These are phyloP conservation scores for Tiaroga cobitis DNA, from an alignment of 2,797 vertebrate species.

Conservation along the genomic window DNA sequence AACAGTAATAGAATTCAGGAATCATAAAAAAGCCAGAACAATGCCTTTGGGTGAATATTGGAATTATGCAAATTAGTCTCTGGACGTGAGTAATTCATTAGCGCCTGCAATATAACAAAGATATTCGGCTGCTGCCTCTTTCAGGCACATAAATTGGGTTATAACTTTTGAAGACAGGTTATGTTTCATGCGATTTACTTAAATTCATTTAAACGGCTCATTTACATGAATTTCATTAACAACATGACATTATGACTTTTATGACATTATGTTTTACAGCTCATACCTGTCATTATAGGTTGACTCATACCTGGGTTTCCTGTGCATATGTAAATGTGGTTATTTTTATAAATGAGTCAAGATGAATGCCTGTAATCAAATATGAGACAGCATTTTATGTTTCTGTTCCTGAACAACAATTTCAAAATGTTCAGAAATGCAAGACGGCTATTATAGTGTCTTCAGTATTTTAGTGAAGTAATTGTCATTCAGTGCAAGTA, in stretches of 20 bases:
- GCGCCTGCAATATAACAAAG: slow-evolving; percentile 35
- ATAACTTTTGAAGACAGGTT: slow-evolving; percentile 25
- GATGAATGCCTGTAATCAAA: not conserved
- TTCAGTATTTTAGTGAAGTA: not conserved
- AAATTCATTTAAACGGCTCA: no score
- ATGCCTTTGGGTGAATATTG: slow-evolving; percentile 58
- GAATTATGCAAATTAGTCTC: slow-evolving; percentile 61
- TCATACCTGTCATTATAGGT: not conserved
- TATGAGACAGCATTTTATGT: not conserved
- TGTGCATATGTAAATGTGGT: not conserved
- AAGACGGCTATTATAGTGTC: not conserved
- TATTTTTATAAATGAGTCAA: slow-evolving; percentile 6
- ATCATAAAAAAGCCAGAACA: slow-evolving; percentile 54
- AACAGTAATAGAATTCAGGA: slow-evolving; percentile 66
- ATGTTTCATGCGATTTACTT: slow-evolving; percentile 15
- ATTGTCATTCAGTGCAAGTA: slow-evolving; percentile 16
- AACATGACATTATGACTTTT: not conserved
- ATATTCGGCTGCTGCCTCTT: slow-evolving; percentile 28
- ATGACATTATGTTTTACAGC: slow-evolving; percentile 28
- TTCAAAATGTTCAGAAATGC: not conserved
- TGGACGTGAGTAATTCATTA: slow-evolving; percentile 55
- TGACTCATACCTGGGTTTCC: not conserved
- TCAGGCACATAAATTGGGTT: slow-evolving; percentile 41
- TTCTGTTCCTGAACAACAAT: not conserved
- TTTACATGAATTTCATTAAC: slow-evolving; percentile 23